phyloP scores from a whole-genome alignment of 2,797 vertebrate genomes.

The Eulemur coronatus region DNA sequence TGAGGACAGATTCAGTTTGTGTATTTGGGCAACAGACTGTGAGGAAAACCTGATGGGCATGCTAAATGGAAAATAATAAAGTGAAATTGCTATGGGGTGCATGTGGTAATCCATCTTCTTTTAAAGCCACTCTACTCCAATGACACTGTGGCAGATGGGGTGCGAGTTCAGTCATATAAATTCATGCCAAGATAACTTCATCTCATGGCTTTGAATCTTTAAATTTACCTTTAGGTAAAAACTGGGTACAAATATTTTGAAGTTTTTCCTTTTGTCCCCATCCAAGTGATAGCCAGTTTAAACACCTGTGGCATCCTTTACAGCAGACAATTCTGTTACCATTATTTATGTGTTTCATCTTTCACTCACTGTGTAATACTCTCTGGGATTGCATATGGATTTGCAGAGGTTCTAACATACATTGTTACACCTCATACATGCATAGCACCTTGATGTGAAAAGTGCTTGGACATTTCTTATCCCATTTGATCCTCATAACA shows the following conservation, averaged over 20 bases:
- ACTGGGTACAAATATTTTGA: background rate
- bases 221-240: conserved; percentile 46
- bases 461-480: background rate
- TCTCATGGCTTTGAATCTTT: background rate
- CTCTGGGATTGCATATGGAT: background rate
- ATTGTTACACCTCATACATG: too few relatives aligned
- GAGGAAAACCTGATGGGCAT: conserved; percentile 72
- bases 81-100: conserved; percentile 58
- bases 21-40: conserved; percentile 75
- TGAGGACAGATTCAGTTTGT: conserved; percentile 44
- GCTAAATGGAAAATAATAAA: conserved; percentile 77
- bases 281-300: background rate
- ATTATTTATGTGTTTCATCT: background rate
- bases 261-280: background rate
- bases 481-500: background rate
- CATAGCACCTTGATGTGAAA: background rate
- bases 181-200: conserved; percentile 19
- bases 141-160: conserved; percentile 43
- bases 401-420: background rate
- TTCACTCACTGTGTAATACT: background rate
- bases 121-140: conserved; percentile 58
- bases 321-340: background rate
- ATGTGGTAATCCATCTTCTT: conserved; percentile 68
- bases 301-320: background rate
- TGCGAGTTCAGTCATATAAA: conserved; percentile 62